Percentiles rank a stretch among this genome's conserved stretches.
Conservation (phyloP, 2,888 invertebrate species). For the Drosophila hamatofila region DNA sequence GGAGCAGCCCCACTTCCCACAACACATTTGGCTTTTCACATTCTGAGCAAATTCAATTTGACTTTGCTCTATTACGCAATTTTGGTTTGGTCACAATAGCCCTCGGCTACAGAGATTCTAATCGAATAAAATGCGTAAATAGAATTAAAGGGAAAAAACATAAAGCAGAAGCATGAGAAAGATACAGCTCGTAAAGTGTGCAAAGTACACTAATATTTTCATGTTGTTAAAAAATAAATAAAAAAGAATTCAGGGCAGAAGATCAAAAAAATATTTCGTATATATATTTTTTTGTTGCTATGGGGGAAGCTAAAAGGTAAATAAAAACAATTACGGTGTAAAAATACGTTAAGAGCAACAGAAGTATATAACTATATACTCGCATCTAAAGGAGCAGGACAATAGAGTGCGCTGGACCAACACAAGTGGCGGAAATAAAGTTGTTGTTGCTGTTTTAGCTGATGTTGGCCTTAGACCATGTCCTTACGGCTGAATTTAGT, state of each 20-base stretch:
- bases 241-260: constrained; percentile 10
- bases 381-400: constrained; percentile 12
- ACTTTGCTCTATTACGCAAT: constrained; percentile 63
- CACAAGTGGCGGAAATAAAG: constrained; percentile 65
- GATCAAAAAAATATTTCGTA: constrained; percentile 31
- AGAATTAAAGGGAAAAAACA: constrained; percentile 52
- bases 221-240: constrained; percentile 24
- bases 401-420: constrained; percentile 44
- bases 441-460: constrained; percentile 14
- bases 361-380: constrained; percentile 10
- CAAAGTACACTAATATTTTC: constrained; percentile 53
- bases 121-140: constrained; percentile 74
- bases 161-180: constrained; percentile 37
- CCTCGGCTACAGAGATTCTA: constrained; percentile 49
- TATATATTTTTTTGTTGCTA: constrained; percentile 7
- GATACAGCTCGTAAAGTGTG: constrained; percentile 38
- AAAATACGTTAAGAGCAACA: constrained; percentile 36
- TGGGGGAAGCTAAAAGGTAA: constrained; percentile 36
- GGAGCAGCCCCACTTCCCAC: constrained; percentile 5
- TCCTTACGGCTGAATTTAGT: constrained; percentile 55
- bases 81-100: constrained; percentile 46
- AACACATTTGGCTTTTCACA: constrained; percentile 43
- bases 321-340: constrained; percentile 56
- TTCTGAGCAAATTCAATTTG: constrained; percentile 68
- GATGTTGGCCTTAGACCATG: constrained; percentile 17